Conservation (phyloP, 1,140 invertebrate species). For the Bombus confusus region DNA sequence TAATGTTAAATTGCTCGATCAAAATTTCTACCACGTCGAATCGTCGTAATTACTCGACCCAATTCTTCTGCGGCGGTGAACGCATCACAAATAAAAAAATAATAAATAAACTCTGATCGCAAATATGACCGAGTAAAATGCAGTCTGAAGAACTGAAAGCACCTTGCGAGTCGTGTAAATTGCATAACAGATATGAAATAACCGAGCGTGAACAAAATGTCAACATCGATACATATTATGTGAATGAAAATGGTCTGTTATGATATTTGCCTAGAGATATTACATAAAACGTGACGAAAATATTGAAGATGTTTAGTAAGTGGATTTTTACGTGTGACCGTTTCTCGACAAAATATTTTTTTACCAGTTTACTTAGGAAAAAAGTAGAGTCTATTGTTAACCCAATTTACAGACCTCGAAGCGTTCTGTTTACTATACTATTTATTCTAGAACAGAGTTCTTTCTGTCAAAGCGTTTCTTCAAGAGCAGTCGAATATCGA, state of each 20-base stretch:
- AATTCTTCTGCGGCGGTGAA: neutral
- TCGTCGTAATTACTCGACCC: neutral
- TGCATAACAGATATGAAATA: neutral
- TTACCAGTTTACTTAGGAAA: neutral
- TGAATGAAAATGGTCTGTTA: neutral
- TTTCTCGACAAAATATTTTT: neutral
- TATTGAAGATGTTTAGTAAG: neutral
- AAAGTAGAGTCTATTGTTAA: neutral
- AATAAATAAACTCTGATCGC: neutral
- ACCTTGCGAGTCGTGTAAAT: neutral
- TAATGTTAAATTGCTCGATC: neutral
- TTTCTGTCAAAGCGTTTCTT: neutral
- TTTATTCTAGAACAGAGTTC: no score
- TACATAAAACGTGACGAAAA: neutral
- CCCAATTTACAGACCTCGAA: neutral
- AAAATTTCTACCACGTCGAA: neutral
- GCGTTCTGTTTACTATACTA: neutral
- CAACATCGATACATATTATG: neutral
- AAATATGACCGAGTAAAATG: neutral
- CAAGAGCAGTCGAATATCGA: neutral
- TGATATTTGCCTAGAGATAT: neutral
- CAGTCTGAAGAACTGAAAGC: neutral
- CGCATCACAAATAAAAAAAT: no score
- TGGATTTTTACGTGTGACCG: neutral
- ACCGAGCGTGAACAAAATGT: neutral